Conservation (phyloP, 1,140 invertebrate species). For the Anagrus nilaparvatae region DNA sequence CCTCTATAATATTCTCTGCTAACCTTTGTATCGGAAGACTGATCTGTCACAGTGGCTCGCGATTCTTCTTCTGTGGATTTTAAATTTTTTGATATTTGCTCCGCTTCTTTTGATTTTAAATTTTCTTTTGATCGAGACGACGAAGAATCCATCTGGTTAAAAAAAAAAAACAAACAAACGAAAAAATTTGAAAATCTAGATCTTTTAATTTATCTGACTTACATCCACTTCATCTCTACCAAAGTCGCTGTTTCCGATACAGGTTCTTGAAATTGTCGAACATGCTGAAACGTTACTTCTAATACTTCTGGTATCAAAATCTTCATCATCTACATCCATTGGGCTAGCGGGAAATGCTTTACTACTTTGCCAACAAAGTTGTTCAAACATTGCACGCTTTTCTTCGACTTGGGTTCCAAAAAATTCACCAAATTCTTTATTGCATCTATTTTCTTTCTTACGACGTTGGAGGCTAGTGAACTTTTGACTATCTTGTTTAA, state of each 20-base stretch:
- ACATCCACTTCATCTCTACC: conserved; percentile 5
- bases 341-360: background rate
- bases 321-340: background rate
- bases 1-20: conserved; percentile 29
- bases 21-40: conserved; percentile 31
- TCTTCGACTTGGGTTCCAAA: too few relatives aligned
- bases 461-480: too few relatives aligned
- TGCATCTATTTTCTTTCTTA: too few relatives aligned
- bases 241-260: background rate
- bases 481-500: too few relatives aligned
- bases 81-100: too few relatives aligned
- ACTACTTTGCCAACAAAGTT: too few relatives aligned
- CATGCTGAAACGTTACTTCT: background rate
- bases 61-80: too few relatives aligned
- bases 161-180: background rate
- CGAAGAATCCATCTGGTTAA: background rate
- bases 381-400: conserved; percentile 21
- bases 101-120: too few relatives aligned
- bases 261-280: conserved; percentile 2
- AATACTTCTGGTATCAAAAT: too few relatives aligned
- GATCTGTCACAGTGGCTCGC: too few relatives aligned
- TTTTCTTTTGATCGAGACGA: conserved; percentile 1
- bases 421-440: too few relatives aligned
- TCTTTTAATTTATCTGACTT: conserved; percentile 1
- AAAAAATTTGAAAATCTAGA: background rate